Conservation (phyloP, 2,113 vertebrate genomes). For the Triplophysa tibetana region DNA sequence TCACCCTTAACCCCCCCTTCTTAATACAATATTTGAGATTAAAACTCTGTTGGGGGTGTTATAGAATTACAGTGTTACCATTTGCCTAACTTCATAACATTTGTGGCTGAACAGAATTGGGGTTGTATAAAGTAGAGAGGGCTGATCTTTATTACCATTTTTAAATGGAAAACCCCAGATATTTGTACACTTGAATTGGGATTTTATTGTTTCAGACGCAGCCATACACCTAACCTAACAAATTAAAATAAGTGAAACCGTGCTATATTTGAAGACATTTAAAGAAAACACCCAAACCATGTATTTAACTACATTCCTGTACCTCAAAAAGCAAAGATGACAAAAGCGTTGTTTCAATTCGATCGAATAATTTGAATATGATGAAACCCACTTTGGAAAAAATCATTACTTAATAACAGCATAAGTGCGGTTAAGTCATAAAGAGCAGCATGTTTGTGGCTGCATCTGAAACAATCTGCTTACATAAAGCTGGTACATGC, state of each 20-base stretch:
- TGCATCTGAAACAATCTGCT: slow-evolving; percentile 58
- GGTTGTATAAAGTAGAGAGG: slow-evolving; percentile 29
- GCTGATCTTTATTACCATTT: slow-evolving; percentile 54
- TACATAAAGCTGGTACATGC: slow-evolving; percentile 55
- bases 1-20: slow-evolving; percentile 53
- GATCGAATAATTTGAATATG: too few relatives aligned
- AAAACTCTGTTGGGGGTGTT: slow-evolving; percentile 43
- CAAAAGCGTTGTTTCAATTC: too few relatives aligned
- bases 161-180: slow-evolving; percentile 38
- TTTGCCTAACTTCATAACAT: slow-evolving; percentile 16
- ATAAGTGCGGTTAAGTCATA: background rate
- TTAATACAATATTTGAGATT: slow-evolving; percentile 35
- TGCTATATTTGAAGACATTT: background rate
- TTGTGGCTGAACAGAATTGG: slow-evolving; percentile 56
- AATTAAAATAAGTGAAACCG: background rate
- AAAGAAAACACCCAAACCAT: background rate
- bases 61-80: background rate
- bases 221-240: slow-evolving; percentile 12
- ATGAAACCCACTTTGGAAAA: background rate
- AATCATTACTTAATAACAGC: too few relatives aligned
- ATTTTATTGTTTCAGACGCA: slow-evolving; percentile 59
- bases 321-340: too few relatives aligned
- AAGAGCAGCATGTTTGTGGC: background rate
- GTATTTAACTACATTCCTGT: too few relatives aligned
- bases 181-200: slow-evolving; percentile 48